Evolutionary conservation across 2,888 invertebrate species (phyloP), one percentile per base, ranked within the genome.

Genomic region (Parascotia fuliginaria): DNA sequence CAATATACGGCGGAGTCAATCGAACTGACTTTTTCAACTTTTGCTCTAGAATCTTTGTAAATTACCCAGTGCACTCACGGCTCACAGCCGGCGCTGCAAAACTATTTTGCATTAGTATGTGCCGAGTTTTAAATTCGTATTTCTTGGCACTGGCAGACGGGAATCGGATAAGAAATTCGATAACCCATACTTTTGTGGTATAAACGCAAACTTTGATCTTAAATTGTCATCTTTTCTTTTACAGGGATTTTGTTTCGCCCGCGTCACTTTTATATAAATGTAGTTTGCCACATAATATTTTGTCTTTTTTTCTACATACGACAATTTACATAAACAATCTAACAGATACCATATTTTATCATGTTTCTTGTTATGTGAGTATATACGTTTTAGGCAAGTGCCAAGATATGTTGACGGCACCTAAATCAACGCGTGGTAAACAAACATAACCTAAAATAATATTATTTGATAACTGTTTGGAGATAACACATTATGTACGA

Each of bases 41-140:
- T 40, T 33, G 37, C 39, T 40, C 31, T 13, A 51, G 42, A 57
- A 60, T 51, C 60, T 58, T 55, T 64, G 51, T 49, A 55, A 63
- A 64, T 64, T 55, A 58, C 39, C 48, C 45, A 37, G 37, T 29
- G 46, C 50, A 42, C 38, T 42, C 40, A 39, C 67, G 60, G 54
- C 55, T 42, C 40, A 39, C 67, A 63, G 54, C 55, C 56, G 65
- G 52, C 32, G 46, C 38, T 32, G 40, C 44, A 47, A 68, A 70
- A 71, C 59, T 65, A 70, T 66, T 70, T 65, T 60, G 64, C 63
- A 68, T 61, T 69, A 70, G 67, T 65, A 58, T 56, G 48, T 41
- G 48, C 55, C 42, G 52, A 58, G 55, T 63, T 68, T 65, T 41
- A 67, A 68, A 73, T 66, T 68, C 56, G 40, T 49, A 55, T 61